These are phyloP conservation scores for Scleropages formosus DNA, from an alignment of 2,797 vertebrate species.

Conservation along the genomic window DNA sequence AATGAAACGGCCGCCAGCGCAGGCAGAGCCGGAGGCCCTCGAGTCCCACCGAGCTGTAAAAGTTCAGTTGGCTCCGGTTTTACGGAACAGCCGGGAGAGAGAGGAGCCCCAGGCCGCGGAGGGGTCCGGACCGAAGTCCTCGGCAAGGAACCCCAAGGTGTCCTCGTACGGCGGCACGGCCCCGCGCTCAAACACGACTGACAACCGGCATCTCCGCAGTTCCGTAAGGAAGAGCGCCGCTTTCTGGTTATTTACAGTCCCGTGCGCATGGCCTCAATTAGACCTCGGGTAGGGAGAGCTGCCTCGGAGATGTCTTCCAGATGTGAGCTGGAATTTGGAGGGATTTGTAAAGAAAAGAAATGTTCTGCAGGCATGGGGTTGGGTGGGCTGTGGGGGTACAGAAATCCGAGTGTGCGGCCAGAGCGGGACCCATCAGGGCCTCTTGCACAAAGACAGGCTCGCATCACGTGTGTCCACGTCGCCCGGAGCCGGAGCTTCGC, in stretches of 20 bases:
- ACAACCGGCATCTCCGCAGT: background rate
- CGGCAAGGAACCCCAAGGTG: background rate
- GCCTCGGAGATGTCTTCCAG: constrained; percentile 55
- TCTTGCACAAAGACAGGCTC: constrained; percentile 22
- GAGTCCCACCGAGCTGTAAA: constrained; percentile 44
- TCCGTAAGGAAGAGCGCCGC: constrained; percentile 20
- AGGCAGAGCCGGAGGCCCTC: constrained; percentile 35
- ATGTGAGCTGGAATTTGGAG: constrained; percentile 53
- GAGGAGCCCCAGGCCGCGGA: constrained; percentile 16
- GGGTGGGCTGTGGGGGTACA: constrained; percentile 7
- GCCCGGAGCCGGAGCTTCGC: background rate
- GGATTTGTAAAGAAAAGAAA: constrained; percentile 49
- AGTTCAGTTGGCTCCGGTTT: constrained; percentile 43
- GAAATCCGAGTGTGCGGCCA: constrained; percentile 44
- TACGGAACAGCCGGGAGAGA: constrained; percentile 32
- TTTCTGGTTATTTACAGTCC: constrained; percentile 50
- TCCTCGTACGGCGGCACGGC: background rate
- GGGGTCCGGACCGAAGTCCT: constrained; percentile 26
- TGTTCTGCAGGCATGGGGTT: constrained; percentile 42
- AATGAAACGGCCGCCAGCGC: constrained; percentile 39
- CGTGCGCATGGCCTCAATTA: constrained; percentile 52
- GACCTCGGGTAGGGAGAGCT: constrained; percentile 32
- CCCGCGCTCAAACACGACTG: constrained; percentile 17
- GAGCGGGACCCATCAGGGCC: constrained; percentile 17
- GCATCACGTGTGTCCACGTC: constrained; percentile 11